Conservation (phyloP, 2,888 invertebrate genomes). For the Andrena marginata region DNA sequence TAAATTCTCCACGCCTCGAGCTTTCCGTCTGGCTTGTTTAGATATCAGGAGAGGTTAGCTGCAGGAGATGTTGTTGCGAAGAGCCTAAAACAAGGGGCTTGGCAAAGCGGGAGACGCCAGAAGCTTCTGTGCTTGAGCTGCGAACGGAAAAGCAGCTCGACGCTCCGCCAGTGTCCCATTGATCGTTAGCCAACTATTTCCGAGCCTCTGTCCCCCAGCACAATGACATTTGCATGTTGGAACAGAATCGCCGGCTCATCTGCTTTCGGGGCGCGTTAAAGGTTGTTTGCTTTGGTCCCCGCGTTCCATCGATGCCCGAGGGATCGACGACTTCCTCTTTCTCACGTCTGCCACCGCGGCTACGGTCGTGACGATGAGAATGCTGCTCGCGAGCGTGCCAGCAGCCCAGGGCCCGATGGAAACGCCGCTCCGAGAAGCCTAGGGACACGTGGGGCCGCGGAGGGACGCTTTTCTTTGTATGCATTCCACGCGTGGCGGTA, state of each 20-base stretch:
- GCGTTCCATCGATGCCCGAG: slow-evolving; percentile 42
- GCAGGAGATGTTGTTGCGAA: too few species aligned
- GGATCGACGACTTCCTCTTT: slow-evolving; percentile 60
- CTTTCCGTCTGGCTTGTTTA: not conserved
- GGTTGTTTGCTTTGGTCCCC: slow-evolving; percentile 24
- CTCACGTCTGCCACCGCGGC: slow-evolving; percentile 49
- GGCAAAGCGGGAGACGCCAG: too few species aligned
- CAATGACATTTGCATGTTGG: slow-evolving; percentile 6
- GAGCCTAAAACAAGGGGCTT: too few species aligned
- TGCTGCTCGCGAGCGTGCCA: not conserved
- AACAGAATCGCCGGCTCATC: slow-evolving; percentile 30
- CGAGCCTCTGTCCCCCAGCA: not conserved
- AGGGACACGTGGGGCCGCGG: slow-evolving; percentile 5
- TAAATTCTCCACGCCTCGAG: not conserved
- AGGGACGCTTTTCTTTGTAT: slow-evolving; percentile 68
- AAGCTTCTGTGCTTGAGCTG: too few species aligned
- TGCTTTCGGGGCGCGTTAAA: slow-evolving; percentile 42
- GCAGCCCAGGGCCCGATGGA: slow-evolving; percentile 31
- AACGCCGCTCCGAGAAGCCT: slow-evolving; percentile 32
- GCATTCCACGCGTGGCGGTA: slow-evolving; percentile 73
- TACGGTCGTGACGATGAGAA: slow-evolving; percentile 30
- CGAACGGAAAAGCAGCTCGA: not conserved
- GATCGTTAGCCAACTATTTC: not conserved
- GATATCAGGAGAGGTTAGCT: too few species aligned
- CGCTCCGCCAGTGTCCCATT: not conserved